Evolutionary conservation across 2,888 invertebrate genomes (phyloP), one percentile per base, ranked within the genome.

Genomic region (Acleris holmiana): DNA sequence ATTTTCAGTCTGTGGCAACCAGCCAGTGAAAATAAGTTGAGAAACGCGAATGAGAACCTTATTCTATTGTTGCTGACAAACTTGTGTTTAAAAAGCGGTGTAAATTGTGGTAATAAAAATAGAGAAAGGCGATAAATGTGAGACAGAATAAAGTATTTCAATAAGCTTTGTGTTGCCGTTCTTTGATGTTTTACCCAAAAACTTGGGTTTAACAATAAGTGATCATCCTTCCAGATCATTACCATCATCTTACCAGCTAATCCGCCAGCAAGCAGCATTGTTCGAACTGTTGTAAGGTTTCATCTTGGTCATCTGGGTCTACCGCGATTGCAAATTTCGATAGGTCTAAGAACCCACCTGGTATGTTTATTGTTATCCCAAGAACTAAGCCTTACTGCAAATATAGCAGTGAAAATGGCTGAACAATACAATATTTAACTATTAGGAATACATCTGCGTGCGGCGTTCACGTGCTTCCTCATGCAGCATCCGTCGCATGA

Each of bases 1-100:
- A 75, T 80, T 81, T 88, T 86, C 78, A 76, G 77, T 79, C 78
- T 74, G 72, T 91, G 89, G 90, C 89, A 84, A 70, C 68, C 76
- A 72, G 86, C 90, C 91, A 89, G 85, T 75, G 72, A 77, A 74
- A 41, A 48, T 55, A 49, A 19, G 35, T 47, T 56, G 29, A 21
- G 44, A 61, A 57, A 68, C 50, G 55, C 68, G 54, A 78, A 68
- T 72, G 65, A 74, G 23, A 69, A 73, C 78, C 71, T 62, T 86
- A 79, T 71, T 51, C 17, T 61, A 15, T 71, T 58, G 56, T 35
- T 18, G 15, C n/a, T 18, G 18, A 47, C 44, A 25, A 46, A 56
- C 46, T 46, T 23, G 18, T 25, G 25, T 8, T 44, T 54, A n/a
- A 19, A 54, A 44, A 54, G 13, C n/a, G 7, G 41, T n/a, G 17